A percentile compares a stretch with the other conserved stretches of the same genome.
These are phyloP conservation scores for Hassar affinis DNA, from an alignment of 2,113 vertebrate species.

Conservation along the genomic window DNA sequence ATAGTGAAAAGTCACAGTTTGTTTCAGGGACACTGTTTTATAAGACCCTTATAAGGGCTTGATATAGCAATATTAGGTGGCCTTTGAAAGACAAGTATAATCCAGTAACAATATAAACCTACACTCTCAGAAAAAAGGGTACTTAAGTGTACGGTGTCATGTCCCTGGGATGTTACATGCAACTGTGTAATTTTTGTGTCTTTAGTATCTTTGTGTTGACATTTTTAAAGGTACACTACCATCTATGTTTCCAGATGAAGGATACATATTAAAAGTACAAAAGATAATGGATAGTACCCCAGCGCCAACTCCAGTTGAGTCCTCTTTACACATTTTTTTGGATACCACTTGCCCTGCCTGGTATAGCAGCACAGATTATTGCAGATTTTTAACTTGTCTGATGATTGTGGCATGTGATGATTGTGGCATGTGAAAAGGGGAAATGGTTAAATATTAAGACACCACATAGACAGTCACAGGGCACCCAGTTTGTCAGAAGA, in stretches of 20 bases:
- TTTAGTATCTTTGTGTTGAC: background rate
- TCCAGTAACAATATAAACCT: background rate
- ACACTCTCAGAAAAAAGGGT: background rate
- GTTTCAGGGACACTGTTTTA: no score
- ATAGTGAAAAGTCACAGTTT: no score
- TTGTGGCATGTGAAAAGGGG: constrained; percentile 24
- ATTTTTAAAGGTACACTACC: background rate
- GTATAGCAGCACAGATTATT: background rate
- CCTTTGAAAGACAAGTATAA: background rate
- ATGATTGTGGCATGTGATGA: background rate
- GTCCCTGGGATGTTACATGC: background rate
- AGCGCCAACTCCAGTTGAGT: background rate
- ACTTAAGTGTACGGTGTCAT: background rate
- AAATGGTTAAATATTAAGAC: constrained; percentile 27
- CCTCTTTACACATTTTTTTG: background rate
- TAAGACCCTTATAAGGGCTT: no score
- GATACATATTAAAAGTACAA: background rate
- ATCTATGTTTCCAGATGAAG: background rate
- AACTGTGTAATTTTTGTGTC: background rate
- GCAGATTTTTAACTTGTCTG: background rate
- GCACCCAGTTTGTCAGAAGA: background rate
- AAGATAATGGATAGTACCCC: background rate
- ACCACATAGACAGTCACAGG: constrained; percentile 14
- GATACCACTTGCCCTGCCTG: background rate
- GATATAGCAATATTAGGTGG: background rate